A percentile compares a stretch with the other conserved stretches of the same genome.
These are phyloP conservation scores for Epinephelus cyanopodus DNA, from an alignment of 2,113 vertebrate species.

Conservation along the genomic window DNA sequence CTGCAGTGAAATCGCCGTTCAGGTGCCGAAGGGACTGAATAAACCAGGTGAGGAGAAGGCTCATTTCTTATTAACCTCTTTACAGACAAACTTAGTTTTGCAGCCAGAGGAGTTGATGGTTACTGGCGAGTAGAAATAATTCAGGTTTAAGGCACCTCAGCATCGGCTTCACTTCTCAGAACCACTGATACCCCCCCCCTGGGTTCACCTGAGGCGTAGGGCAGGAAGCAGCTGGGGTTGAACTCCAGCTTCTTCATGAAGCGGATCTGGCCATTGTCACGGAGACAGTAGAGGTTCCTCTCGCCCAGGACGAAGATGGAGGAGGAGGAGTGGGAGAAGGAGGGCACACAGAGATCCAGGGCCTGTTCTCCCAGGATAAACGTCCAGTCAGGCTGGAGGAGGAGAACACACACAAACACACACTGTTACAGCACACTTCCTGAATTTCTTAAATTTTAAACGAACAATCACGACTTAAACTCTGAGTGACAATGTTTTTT, in stretches of 20 bases:
- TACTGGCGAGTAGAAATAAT: too few relatives aligned
- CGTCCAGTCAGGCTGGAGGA: conserved; percentile 92
- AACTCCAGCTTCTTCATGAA: conserved; percentile 99
- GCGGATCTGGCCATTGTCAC: conserved; percentile 95
- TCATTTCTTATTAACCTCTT: too few relatives aligned
- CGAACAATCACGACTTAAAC: not conserved
- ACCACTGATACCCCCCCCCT: too few relatives aligned
- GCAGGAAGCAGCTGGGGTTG: conserved; percentile 95
- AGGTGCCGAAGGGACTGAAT: too few relatives aligned
- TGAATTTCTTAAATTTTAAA: conserved; percentile 4
- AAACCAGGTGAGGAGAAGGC: too few relatives aligned
- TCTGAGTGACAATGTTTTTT: not conserved
- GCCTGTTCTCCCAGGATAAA: conserved; percentile 95
- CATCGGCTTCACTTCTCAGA: too few relatives aligned
- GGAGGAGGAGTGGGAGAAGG: conserved; percentile 86
- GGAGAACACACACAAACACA: conserved; percentile 39
- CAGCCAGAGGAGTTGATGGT: too few relatives aligned
- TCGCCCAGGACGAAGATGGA: conserved; percentile 95
- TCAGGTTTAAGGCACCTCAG: too few relatives aligned
- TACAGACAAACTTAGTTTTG: too few relatives aligned
- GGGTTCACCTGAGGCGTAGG: conserved; percentile 94
- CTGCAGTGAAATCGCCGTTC: too few relatives aligned
- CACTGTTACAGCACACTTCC: not conserved
- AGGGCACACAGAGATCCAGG: conserved; percentile 89
- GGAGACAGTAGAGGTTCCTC: conserved; percentile 95